Evolutionary conservation across 2,113 vertebrate species (phyloP), one percentile per base, ranked within the genome.

Genomic region (Corythoichthys haematopterus): DNA sequence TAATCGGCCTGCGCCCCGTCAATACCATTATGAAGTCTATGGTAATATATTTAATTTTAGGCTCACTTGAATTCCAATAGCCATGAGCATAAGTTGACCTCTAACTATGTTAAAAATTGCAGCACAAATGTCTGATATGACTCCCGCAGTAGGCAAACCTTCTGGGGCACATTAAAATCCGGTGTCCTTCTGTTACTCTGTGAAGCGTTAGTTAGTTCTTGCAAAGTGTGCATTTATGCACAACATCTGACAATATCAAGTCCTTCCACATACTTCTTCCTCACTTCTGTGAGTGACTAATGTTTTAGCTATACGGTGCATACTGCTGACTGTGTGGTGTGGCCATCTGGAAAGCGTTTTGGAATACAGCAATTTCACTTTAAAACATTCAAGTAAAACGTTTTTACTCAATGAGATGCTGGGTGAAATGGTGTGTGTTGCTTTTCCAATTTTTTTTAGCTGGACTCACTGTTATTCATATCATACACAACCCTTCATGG

Each of bases 81-180:
- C 76, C 69, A 53, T 78, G 67, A 65, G 0, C 43, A 81, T 52
- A 64, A 75, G 66, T 57, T 71, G 65, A 71, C 70, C 66, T 65
- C 55, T 82, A 74, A 77, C 74, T 77, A 74, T 77, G 83, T 81
- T 71, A 69, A 63, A 40, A 72, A 57, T 63, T 75, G 78, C 73
- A 73, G 71, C 57, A 69, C 74, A 66, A 65, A 68, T 55, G 71
- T 71, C 78, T 71, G 72, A 78, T 74, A 68, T 78, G 62, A 66
- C 64, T 80, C 75, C 69, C 73, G 75, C 80, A 81, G 73, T 43
- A 38, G 51, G 56, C 69, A 65, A 76, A 72, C 64, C 81, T 79
- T 80, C 64, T 16, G 80, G 83, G 67, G 65, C 63, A 78, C 72
- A 69, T 33, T 33, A 75, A 75, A 72, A 80, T 69, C 66, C 68